Evolutionary conservation across 2,113 vertebrate genomes (phyloP), one percentile per base, ranked within the genome.

Genomic region (Planiliza haematocheilus): DNA sequence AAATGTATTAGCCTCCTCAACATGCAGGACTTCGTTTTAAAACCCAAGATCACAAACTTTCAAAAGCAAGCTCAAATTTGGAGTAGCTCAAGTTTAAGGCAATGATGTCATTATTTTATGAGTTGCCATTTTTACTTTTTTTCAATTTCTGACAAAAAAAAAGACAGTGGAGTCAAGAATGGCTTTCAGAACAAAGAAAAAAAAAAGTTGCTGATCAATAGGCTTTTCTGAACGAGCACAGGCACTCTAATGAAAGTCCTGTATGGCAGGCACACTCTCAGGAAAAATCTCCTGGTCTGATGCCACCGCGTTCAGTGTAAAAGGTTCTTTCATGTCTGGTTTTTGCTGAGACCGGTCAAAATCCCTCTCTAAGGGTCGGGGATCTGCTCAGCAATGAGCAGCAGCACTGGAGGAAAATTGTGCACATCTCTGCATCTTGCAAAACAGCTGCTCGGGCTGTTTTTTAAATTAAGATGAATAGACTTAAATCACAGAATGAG

Each of bases 381-480:
- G 63, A 74, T 59, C 62, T 49, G 66, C 53, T 62, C 30, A 2
- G 50, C 46, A 18, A 10, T 2, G 13, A 39, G 42, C 53, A 52
- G 63, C 38, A 50, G 36, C 17, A 30, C 39, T 10, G 12, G 6
- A 14, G 30, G 14, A 1, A 41, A 46, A 81, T 49, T 71, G 55
- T 82, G 83, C 85, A 58, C 65, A 70, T 74, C 70, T 69, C 51
- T 70, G 81, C 83, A 82, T 72, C 58, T 77, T 60, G 42, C 30
- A 61, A 82, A 82, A 87, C 62, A 82, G 78, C 82, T 74, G 72
- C 7, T 48, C 1, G 24, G 43, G 63, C 76, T 48, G 51, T 83
- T 79, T 86, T n/a, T 71, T 69, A 76, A 76, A 81, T 75, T 55
- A 81, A 70, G 74, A 85, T 81, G 73, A 70, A 88, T 77, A 51